Evolutionary conservation across 2,888 invertebrate species (phyloP).

Genomic region (Pachycephus smyrnensis): DNA sequence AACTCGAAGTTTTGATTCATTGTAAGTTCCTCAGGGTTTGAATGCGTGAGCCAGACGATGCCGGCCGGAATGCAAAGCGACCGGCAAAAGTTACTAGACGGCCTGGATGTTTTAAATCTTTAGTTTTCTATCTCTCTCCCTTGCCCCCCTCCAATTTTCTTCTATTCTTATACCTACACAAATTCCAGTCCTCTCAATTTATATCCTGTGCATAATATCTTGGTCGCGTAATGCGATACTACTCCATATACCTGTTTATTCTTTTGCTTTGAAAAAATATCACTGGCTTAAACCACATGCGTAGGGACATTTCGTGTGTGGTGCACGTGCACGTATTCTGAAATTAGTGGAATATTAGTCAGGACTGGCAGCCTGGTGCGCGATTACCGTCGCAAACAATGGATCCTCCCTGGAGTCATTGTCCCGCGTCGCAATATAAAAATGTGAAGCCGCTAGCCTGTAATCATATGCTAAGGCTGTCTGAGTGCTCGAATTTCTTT

Average conservation of each 20-base stretch:
- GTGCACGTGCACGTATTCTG: not conserved
- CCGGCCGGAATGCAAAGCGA: slow-evolving; percentile 24
- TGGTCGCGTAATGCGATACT: no score
- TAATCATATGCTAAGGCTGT: slow-evolving; percentile 42
- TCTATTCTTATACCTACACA: not conserved
- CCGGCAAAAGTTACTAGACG: slow-evolving; percentile 25
- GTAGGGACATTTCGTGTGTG: no score
- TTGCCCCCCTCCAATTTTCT: no score
- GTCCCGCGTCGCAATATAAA: slow-evolving; percentile 40
- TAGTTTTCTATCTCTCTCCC: not conserved
- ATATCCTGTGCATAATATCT: no score
- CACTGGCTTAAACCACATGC: not conserved
- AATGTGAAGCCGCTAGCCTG: slow-evolving; percentile 37
- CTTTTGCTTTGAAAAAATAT: not conserved
- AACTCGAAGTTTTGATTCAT: slow-evolving; percentile 48
- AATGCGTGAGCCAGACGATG: slow-evolving; percentile 14
- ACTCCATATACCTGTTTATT: no score
- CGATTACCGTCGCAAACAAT: slow-evolving; percentile 48
- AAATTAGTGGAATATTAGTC: slow-evolving; percentile 32
- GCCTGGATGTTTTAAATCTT: not conserved
- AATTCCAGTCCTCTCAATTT: no score
- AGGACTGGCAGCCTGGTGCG: slow-evolving; percentile 37
- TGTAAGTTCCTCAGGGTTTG: slow-evolving; percentile 39
- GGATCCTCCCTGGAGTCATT: slow-evolving; percentile 38
- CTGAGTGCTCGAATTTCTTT: slow-evolving; percentile 34